Evolutionary conservation across 2,113 vertebrate species (phyloP), one percentile per base, ranked within the genome.

Genomic region (Hemicordylus capensis): DNA sequence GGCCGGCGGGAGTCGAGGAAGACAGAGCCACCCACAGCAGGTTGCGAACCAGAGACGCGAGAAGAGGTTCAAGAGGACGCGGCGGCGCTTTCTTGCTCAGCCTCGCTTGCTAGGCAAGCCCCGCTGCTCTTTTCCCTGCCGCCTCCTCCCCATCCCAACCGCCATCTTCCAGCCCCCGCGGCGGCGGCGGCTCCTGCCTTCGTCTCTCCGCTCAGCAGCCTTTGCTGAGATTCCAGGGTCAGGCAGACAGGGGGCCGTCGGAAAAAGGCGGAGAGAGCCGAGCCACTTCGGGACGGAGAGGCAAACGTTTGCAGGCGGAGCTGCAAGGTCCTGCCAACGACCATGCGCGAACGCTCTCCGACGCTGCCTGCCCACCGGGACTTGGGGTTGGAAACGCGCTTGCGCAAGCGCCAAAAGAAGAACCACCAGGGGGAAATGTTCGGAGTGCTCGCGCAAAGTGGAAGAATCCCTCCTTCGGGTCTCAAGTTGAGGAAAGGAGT

Each of bases 121-220:
- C 76, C 89, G 56, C 81, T 6, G 81, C 37, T 4, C 34, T 67
- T 0, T 20, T 34, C 1, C 31, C 89, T 48, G 1, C 73, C 39
- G 20, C 80, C 87, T 34, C 90, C 89, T 88, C 93, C 95, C 96
- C 95, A 96, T 94, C 97, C 95, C 92, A 83, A 95, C 95, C 98
- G 97, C 98, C 97, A 98, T 98, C 96, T 98, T 98, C 97, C 96
- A 79, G 34, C 93, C 92, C 93, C 92, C 92, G 93, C 69, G 37
- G 72, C 85, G 83, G 84, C 84, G n/a, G 87, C n/a, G 26, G 75
- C 46, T 37, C 48, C 46, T 28, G 74, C 87, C 76, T 72, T 66
- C 61, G 34, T 63, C 61, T 58, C n/a, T 10, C 51, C 19, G 14
- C 78, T 66, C 78, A 37, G n/a, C n/a, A n/a, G 6, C n/a, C 63